Base-by-base conservation (phyloP, 2,113 vertebrate species). In the Actenoides hombroni region DNA sequence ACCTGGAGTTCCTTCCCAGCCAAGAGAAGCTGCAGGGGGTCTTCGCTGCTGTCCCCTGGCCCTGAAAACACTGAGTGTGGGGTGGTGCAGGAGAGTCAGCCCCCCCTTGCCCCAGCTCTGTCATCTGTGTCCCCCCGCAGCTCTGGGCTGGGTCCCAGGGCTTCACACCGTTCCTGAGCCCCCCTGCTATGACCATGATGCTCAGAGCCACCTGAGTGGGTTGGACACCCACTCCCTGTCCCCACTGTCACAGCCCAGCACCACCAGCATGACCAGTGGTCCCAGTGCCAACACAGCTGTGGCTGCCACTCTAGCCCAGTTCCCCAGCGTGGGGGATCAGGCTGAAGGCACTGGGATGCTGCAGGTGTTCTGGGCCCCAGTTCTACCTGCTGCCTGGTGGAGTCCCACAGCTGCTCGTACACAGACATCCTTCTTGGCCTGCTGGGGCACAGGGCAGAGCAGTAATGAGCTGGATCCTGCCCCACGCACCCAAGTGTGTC, bases 131-230 rank as follows among this genome's bases (percentile, higher is more conserved):
- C 51, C 12, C 12, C 3, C 16, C 2, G 1, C 42, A 40, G 44
- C 19, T 57, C 18, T 35, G 25, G 21, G 37, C 26, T 35, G 4
- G 21, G 17, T n/a, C 7, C 51, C 42, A 51, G 54, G 25, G 11
- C 9, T 75, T 37, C 71, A 35, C 39, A 31, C 12, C 19, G 3
- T 51, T 51, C 63, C 57, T 0, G 0, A 83, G 53, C 63, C 26
- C 75, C 60, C 70, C 63, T 0, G 0, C 40, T 16, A 0, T 4
- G 20, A 29, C 42, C 63, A 59, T 0, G 0, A 42, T 14, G 9
- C 70, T 44, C 78, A 79, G n/a, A 69, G 60, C 40, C 69, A 23
- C 23, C 20, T 9, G 35, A 15, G 19, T 4, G 31, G 21, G 19
- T 20, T 53, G 42, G 35, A 51, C 2, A 2, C 4, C 25, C 77